Conservation (phyloP, 2,888 invertebrate genomes). For the Eupeodes latifasciatus region DNA sequence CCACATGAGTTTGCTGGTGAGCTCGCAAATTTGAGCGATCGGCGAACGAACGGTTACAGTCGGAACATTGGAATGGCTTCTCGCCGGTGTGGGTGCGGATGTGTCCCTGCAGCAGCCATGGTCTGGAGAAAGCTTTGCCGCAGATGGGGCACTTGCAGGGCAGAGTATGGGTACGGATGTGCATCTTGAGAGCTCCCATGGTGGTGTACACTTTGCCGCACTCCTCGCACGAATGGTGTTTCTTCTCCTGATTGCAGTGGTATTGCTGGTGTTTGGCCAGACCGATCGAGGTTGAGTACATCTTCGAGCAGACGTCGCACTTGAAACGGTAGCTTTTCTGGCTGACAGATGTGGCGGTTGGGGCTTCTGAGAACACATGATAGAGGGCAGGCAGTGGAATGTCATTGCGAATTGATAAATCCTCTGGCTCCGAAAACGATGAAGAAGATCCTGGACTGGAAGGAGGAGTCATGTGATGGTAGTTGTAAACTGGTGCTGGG, state of each 20-base stretch:
- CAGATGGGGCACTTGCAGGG: slow-evolving; percentile 84
- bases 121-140: slow-evolving; percentile 83
- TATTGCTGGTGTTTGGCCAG: slow-evolving; percentile 97
- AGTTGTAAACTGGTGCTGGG: slow-evolving; percentile 78
- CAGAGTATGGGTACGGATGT: slow-evolving; percentile 83
- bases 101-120: slow-evolving; percentile 83
- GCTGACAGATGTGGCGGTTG: slow-evolving; percentile 58
- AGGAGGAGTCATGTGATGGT: slow-evolving; percentile 81
- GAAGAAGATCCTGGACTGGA: slow-evolving; percentile 81
- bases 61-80: slow-evolving; percentile 83
- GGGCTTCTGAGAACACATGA: slow-evolving; percentile 80
- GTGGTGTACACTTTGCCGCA: slow-evolving; percentile 83
- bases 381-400: slow-evolving; percentile 82
- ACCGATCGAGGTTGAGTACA: slow-evolving; percentile 97
- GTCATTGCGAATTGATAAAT: slow-evolving; percentile 82
- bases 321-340: slow-evolving; percentile 88
- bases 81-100: slow-evolving; percentile 84
- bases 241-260: slow-evolving; percentile 94
- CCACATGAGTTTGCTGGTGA: slow-evolving; percentile 83
- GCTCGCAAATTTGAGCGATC: slow-evolving; percentile 84
- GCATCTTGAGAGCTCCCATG: slow-evolving; percentile 83
- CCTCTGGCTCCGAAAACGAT: slow-evolving; percentile 81
- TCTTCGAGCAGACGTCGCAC: slow-evolving; percentile 96
- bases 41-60: slow-evolving; percentile 83
- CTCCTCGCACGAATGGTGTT: slow-evolving; percentile 86